Evolutionary conservation across 1,140 invertebrate genomes (phyloP).

Genomic region (Diorhabda carinulata): DNA sequence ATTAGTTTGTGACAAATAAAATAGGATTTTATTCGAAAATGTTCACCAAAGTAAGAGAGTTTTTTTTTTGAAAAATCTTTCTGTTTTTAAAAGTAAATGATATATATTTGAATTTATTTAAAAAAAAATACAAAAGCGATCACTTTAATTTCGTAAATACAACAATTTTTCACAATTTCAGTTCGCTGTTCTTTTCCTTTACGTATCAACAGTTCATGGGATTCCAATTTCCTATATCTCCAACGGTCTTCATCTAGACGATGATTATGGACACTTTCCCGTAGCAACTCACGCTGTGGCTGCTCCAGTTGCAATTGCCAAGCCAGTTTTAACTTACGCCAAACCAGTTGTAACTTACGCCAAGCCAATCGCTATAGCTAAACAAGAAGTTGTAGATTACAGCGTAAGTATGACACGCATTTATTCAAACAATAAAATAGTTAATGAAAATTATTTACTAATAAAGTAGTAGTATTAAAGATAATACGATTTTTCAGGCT

Average conservation of each 20-base stretch:
- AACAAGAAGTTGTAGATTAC: constrained; percentile 18
- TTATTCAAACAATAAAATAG: too few relatives aligned
- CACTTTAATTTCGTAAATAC: not conserved
- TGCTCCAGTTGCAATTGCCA: not conserved
- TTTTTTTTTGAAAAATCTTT: not conserved
- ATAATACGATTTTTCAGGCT: constrained; percentile 3
- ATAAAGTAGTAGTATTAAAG: not conserved
- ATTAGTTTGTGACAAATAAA: not conserved
- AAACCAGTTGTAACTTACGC: not conserved
- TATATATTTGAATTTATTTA: not conserved
- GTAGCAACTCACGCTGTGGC: constrained; percentile 6
- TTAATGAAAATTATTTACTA: too few relatives aligned
- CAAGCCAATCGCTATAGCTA: not conserved
- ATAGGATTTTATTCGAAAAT: not conserved
- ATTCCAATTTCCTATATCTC: not conserved
- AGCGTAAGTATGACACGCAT: constrained; percentile 4
- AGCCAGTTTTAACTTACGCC: constrained; percentile 10
- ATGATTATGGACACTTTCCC: not conserved
- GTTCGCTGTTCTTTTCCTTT: not conserved
- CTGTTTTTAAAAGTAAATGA: not conserved
- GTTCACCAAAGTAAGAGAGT: constrained; percentile 16
- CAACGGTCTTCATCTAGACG: not conserved
- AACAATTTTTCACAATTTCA: not conserved
- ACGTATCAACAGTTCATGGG: not conserved
- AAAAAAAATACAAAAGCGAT: not conserved